phyloP scores from a whole-genome alignment of 2,888 invertebrate species.

The Phaonia tiefii region DNA sequence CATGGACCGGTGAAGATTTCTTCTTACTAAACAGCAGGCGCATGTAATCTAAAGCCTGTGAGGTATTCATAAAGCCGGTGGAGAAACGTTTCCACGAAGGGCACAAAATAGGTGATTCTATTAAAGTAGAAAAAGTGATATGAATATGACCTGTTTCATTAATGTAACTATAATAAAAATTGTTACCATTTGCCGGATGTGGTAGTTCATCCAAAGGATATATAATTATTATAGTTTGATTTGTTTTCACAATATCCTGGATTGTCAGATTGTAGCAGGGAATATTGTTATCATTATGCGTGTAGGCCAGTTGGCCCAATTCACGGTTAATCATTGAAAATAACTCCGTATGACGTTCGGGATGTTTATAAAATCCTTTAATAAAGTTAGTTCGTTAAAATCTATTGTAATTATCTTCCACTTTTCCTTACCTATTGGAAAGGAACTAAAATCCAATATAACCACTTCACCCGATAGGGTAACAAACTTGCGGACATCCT shows the following conservation, averaged over 20 bases:
- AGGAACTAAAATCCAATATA: constrained; percentile 91
- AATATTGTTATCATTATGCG: constrained; percentile 61
- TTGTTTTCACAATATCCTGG: constrained; percentile 82
- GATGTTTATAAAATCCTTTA: constrained; percentile 78
- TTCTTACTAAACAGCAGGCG: constrained; percentile 77
- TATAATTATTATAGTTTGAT: constrained; percentile 83
- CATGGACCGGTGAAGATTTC: constrained; percentile 73
- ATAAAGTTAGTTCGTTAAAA: neutral
- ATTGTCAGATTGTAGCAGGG: constrained; percentile 82
- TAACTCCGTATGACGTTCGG: constrained; percentile 81
- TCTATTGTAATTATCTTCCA: neutral
- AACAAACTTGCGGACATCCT: constrained; percentile 86
- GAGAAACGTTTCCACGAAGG: constrained; percentile 77
- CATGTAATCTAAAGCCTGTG: constrained; percentile 77
- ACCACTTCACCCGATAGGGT: constrained; percentile 87
- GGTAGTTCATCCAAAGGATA: constrained; percentile 81
- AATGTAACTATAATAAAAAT: too few species aligned
- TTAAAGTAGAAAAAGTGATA: too few species aligned
- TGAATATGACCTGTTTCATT: too few species aligned
- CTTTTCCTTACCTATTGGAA: constrained; percentile 82
- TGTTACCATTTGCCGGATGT: constrained; percentile 78
- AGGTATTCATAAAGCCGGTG: constrained; percentile 75
- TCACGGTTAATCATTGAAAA: constrained; percentile 81
- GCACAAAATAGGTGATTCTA: constrained; percentile 77
- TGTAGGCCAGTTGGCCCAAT: constrained; percentile 81